Conservation (phyloP, 2,888 invertebrate species). For the Volucella zonaria region DNA sequence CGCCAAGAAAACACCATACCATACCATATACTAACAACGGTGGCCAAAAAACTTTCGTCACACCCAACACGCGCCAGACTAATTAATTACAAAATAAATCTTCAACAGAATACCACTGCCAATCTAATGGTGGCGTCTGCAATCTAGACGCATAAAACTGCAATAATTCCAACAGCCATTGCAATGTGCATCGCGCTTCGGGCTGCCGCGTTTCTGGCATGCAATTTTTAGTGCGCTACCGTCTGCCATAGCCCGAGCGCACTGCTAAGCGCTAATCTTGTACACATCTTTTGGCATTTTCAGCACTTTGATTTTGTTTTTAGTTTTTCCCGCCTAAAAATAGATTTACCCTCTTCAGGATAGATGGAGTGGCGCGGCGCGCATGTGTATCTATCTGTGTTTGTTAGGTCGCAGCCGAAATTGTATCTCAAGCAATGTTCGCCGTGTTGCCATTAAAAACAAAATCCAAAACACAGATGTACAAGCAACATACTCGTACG, state of each 20-base stretch:
- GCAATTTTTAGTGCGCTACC: constrained; percentile 54
- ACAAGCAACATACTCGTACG: constrained; percentile 30
- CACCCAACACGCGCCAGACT: constrained; percentile 73
- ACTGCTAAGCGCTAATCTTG: not conserved
- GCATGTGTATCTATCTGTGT: constrained; percentile 11
- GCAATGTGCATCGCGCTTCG: constrained; percentile 19
- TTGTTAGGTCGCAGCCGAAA: constrained; percentile 50
- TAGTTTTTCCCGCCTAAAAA: constrained; percentile 42
- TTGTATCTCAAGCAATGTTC: constrained; percentile 40
- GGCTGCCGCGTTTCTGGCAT: constrained; percentile 53
- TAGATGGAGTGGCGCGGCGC: constrained; percentile 37
- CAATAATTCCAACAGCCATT: constrained; percentile 70
- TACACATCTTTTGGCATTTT: constrained; percentile 20
- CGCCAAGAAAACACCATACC: not conserved
- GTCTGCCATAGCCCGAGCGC: constrained; percentile 48
- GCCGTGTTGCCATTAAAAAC: constrained; percentile 48
- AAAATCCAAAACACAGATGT: constrained; percentile 30
- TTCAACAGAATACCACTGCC: constrained; percentile 65
- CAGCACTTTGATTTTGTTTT: not conserved
- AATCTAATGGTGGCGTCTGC: constrained; percentile 74
- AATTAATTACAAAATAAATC: constrained; percentile 72
- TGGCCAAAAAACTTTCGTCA: constrained; percentile 68
- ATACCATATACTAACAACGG: not conserved
- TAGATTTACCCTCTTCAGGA: constrained; percentile 31
- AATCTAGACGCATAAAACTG: constrained; percentile 73